These are phyloP conservation scores for Lanistes nyassanus DNA, from an alignment of 1,140 invertebrate species.

Conservation along the genomic window DNA sequence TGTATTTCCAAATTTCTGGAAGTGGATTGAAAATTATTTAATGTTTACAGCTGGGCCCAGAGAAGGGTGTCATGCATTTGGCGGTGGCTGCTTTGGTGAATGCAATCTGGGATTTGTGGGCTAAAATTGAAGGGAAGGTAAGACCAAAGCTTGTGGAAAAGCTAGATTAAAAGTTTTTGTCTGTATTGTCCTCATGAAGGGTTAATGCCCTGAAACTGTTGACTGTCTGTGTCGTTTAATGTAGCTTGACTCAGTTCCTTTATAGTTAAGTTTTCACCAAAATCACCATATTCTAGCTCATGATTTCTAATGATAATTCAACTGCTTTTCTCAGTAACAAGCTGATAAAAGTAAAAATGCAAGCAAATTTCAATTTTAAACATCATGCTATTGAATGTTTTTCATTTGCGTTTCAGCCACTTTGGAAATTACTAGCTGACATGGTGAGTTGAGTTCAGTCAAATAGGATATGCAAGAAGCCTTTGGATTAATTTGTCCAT, in stretches of 20 bases:
- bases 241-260: too few species aligned
- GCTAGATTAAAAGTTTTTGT: not conserved
- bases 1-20: not conserved
- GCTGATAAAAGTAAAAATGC: too few species aligned
- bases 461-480: not conserved
- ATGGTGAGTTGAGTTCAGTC: slow-evolving; percentile 67
- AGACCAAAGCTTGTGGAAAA: not conserved
- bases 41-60: slow-evolving; percentile 81
- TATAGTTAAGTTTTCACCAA: too few species aligned
- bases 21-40: not conserved
- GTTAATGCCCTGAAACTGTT: too few species aligned
- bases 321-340: too few species aligned
- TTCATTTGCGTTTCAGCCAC: slow-evolving; percentile 68
- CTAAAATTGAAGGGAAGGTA: slow-evolving; percentile 79
- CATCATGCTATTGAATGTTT: too few species aligned
- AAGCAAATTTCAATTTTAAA: too few species aligned
- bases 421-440: slow-evolving; percentile 87
- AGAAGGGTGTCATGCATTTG: slow-evolving; percentile 90
- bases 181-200: not conserved
- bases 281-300: not conserved
- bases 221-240: too few species aligned
- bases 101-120: slow-evolving; percentile 93
- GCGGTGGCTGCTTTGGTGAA: slow-evolving; percentile 89
- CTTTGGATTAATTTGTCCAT: not conserved
- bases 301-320: not conserved